A percentile compares a stretch with the other conserved stretches of the same genome.
Conservation (phyloP, 2,888 invertebrate species). For the Drosophila prolongata region DNA sequence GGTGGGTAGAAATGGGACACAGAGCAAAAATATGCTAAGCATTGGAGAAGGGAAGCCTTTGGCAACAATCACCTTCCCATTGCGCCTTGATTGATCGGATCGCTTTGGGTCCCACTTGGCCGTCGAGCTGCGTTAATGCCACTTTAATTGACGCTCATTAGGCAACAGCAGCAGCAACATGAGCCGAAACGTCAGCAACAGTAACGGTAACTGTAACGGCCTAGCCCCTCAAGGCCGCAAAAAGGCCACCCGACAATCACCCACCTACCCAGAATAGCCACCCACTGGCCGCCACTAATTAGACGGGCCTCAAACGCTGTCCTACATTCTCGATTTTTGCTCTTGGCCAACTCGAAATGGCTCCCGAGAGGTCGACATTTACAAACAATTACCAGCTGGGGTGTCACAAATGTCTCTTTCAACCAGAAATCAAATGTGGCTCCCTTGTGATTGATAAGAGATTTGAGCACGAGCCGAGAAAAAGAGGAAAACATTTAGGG, state of each 20-base stretch:
- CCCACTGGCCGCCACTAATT: conserved; percentile 7
- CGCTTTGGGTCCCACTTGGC: conserved; percentile 40
- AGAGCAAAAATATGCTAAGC: conserved; percentile 6
- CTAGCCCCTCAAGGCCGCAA: conserved; percentile 3
- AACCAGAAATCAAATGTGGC: conserved; percentile 8
- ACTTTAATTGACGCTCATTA: conserved; percentile 71
- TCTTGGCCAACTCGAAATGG: conserved; percentile 15
- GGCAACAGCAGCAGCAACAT: conserved; percentile 35
- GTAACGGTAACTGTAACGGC: background rate
- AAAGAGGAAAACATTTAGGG: background rate
- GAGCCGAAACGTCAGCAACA: background rate
- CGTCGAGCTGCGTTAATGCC: conserved; percentile 65
- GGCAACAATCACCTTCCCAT: conserved; percentile 33
- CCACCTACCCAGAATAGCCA: background rate
- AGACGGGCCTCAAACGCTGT: conserved; percentile 3
- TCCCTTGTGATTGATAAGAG: conserved; percentile 15
- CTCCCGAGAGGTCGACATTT: background rate
- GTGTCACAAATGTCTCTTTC: conserved; percentile 12
- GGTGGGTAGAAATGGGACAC: conserved; percentile 5
- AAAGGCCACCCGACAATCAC: background rate
- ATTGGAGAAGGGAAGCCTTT: conserved; percentile 8
- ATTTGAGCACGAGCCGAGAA: conserved; percentile 1
- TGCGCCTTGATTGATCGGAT: conserved; percentile 39
- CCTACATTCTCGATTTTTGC: conserved; percentile 13
- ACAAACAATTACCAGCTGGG: conserved; percentile 15